A percentile compares a stretch with the other conserved stretches of the same genome.
Evolutionary conservation across 2,888 invertebrate genomes (phyloP).

Genomic region (Allophyes oxyacanthae): DNA sequence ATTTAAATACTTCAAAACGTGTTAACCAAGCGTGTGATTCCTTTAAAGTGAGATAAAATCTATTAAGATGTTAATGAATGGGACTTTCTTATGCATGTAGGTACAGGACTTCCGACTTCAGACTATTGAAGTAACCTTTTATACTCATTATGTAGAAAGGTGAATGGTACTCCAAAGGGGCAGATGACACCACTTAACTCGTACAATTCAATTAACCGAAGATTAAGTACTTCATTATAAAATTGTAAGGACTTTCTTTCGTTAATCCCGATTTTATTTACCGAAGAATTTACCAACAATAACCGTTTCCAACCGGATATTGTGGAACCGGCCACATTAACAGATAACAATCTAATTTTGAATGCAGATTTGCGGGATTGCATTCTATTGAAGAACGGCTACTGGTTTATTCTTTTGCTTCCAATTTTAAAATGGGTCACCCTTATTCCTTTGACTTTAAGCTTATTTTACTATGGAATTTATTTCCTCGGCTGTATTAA

Average conservation of each 20-base stretch:
- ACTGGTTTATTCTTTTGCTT: conserved; percentile 49
- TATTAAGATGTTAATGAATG: conserved; percentile 46
- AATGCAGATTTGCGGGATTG: conserved; percentile 77
- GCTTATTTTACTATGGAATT: conserved; percentile 15
- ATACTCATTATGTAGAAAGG: conserved; percentile 41
- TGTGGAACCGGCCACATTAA: conserved; percentile 72
- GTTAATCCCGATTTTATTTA: conserved; percentile 57
- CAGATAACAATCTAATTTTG: conserved; percentile 84
- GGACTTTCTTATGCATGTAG: conserved; percentile 24
- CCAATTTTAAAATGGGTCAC: background rate
- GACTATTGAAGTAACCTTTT: conserved; percentile 40
- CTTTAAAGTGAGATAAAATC: conserved; percentile 43
- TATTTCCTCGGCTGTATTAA: conserved; percentile 15
- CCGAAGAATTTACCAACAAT: conserved; percentile 49
- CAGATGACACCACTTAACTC: conserved; percentile 62
- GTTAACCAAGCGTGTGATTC: conserved; percentile 45
- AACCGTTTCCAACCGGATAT: conserved; percentile 64
- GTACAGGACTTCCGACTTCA: conserved; percentile 47
- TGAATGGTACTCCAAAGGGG: conserved; percentile 52
- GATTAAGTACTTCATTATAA: conserved; percentile 57
- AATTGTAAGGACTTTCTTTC: conserved; percentile 50
- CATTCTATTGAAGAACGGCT: conserved; percentile 64
- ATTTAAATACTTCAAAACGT: conserved; percentile 30
- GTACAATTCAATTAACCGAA: conserved; percentile 57
- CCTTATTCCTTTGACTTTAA: background rate